Evolutionary conservation across 2,113 vertebrate species (phyloP).

Genomic region (Ameiurus melas): DNA sequence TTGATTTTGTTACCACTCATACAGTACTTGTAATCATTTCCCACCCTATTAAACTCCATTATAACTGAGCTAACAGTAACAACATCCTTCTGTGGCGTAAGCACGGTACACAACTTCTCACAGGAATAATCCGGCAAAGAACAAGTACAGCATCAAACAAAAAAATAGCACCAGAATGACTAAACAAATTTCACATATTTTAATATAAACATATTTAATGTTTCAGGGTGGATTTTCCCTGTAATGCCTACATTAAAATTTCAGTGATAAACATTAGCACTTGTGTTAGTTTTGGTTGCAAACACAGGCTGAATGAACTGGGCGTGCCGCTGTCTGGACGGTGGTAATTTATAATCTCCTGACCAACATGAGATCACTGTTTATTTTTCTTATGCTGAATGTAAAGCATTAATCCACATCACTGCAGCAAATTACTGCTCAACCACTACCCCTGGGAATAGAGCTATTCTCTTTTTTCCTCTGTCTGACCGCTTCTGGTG

Average conservation of each 20-base stretch:
- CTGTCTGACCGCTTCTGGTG: constrained; percentile 6
- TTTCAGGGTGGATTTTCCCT: not conserved
- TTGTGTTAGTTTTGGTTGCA: not conserved
- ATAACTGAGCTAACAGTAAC: not conserved
- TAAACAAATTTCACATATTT: not conserved
- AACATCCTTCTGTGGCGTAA: not conserved
- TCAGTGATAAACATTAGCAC: not conserved
- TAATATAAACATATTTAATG: not conserved
- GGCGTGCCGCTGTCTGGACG: constrained; percentile 24
- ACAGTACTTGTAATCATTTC: too few species aligned
- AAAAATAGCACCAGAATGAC: not conserved
- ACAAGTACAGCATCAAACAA: not conserved
- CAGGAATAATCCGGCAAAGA: not conserved
- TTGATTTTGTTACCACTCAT: not conserved
- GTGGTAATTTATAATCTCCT: constrained; percentile 19
- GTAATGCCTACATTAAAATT: not conserved
- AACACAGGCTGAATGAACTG: not conserved
- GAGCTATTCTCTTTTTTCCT: constrained; percentile 24
- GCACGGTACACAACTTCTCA: not conserved
- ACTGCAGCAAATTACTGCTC: constrained; percentile 46
- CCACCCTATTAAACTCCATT: not conserved
- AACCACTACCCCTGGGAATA: constrained; percentile 32
- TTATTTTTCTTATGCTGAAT: constrained; percentile 43
- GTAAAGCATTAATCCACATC: constrained; percentile 46
- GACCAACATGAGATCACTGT: constrained; percentile 34